A percentile compares a stretch with the other conserved stretches of the same genome.
Evolutionary conservation across 2,888 invertebrate genomes (phyloP).

Genomic region (Sphinx pinastri): DNA sequence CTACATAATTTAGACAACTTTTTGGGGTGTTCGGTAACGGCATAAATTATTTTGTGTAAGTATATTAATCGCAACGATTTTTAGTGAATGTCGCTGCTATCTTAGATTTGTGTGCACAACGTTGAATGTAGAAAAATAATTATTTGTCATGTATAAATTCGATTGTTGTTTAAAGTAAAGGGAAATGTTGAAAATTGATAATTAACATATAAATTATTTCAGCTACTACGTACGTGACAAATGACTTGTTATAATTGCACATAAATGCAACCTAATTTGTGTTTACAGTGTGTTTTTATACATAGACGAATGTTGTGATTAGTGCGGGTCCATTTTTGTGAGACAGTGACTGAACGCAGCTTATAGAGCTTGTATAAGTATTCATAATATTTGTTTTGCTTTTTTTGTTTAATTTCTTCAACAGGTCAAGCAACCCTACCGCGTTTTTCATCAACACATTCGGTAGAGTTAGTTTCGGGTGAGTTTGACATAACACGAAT

Average conservation of each 20-base stretch:
- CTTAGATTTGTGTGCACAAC: slow-evolving; percentile 51
- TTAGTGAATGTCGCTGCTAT: slow-evolving; percentile 63
- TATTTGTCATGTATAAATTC: slow-evolving; percentile 56
- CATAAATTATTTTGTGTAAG: slow-evolving; percentile 52
- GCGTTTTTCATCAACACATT: slow-evolving; percentile 89
- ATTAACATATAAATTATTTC: not conserved
- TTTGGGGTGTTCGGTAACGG: slow-evolving; percentile 61
- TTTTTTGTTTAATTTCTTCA: slow-evolving; percentile 86
- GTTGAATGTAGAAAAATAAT: slow-evolving; percentile 44
- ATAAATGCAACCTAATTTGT: slow-evolving; percentile 39
- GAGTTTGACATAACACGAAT: slow-evolving; percentile 85
- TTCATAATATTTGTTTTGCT: slow-evolving; percentile 71
- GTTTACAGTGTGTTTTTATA: slow-evolving; percentile 49
- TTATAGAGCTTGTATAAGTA: slow-evolving; percentile 70
- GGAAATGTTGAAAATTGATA: not conserved
- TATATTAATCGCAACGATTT: slow-evolving; percentile 50
- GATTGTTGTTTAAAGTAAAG: slow-evolving; percentile 23
- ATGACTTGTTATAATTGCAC: slow-evolving; percentile 41
- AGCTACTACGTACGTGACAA: slow-evolving; percentile 46
- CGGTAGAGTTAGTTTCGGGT: slow-evolving; percentile 88
- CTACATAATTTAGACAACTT: slow-evolving; percentile 23
- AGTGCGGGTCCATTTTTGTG: slow-evolving; percentile 67
- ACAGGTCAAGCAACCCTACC: slow-evolving; percentile 88
- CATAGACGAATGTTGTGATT: slow-evolving; percentile 52
- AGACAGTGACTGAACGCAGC: slow-evolving; percentile 45